These are phyloP conservation scores for Ciconia maguari DNA, from an alignment of 2,113 vertebrate genomes.

Conservation along the genomic window DNA sequence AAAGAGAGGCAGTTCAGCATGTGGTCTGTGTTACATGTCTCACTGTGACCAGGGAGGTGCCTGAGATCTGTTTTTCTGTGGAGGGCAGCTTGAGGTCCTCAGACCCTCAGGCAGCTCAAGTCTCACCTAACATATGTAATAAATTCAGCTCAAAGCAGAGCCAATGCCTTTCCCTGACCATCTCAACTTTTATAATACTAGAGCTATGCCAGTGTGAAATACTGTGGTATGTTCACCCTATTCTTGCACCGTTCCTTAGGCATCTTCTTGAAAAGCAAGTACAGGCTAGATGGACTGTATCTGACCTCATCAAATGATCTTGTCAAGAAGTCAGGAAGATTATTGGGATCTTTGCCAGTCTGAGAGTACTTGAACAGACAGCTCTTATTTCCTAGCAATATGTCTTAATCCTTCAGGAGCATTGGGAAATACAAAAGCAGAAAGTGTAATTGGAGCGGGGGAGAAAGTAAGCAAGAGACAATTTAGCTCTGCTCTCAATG, in stretches of 20 bases:
- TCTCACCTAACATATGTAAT: neutral
- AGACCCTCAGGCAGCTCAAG: neutral
- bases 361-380: neutral
- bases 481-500: neutral
- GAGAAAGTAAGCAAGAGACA: neutral
- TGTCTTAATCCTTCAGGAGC: neutral
- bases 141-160: neutral
- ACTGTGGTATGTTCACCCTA: neutral
- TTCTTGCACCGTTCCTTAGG: neutral
- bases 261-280: neutral
- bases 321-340: neutral
- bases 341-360: neutral
- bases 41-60: neutral
- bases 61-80: neutral
- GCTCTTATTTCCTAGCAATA: neutral
- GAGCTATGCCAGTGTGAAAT: neutral
- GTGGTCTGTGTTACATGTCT: neutral
- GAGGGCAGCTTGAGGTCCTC: neutral
- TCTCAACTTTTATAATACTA: neutral
- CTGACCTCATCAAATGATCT: neutral
- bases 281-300: neutral
- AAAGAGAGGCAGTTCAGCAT: neutral
- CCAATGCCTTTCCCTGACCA: neutral
- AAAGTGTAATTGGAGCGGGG: neutral
- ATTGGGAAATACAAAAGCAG: neutral